These are phyloP conservation scores for Argopecten irradians DNA, from an alignment of 1,140 invertebrate species.

Conservation along the genomic window DNA sequence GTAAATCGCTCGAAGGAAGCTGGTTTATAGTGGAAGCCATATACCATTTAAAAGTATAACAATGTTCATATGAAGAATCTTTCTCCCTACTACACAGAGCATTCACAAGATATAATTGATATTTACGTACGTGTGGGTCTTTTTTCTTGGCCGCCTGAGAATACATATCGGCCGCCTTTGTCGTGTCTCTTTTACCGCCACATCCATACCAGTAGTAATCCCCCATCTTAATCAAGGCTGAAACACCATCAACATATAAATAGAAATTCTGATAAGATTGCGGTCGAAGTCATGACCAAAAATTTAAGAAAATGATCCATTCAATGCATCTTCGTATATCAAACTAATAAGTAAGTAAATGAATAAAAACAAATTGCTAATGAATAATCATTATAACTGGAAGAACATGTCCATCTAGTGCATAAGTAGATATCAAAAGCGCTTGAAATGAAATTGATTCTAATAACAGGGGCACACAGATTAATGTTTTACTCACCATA, in stretches of 20 bases:
- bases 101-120: not conserved
- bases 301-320: not conserved
- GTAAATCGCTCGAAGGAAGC: too few species aligned
- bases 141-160: conserved; percentile 64
- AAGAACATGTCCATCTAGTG: not conserved
- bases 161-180: conserved; percentile 63
- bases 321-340: not conserved
- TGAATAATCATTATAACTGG: not conserved
- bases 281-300: not conserved
- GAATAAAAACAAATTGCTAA: not conserved
- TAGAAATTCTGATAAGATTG: not conserved
- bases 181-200: conserved; percentile 54
- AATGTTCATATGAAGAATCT: not conserved
- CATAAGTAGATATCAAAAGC: not conserved
- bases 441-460: not conserved
- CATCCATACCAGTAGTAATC: conserved; percentile 75
- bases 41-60: not conserved
- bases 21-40: not conserved
- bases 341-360: not conserved
- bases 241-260: conserved; percentile 37
- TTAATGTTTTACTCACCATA: conserved; percentile 62
- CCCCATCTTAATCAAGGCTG: conserved; percentile 75
- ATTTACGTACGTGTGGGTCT: conserved; percentile 72
- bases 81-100: not conserved
- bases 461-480: too few species aligned